Base-by-base conservation (phyloP, 2,797 vertebrate species). In the Lutjanus campechanus region DNA sequence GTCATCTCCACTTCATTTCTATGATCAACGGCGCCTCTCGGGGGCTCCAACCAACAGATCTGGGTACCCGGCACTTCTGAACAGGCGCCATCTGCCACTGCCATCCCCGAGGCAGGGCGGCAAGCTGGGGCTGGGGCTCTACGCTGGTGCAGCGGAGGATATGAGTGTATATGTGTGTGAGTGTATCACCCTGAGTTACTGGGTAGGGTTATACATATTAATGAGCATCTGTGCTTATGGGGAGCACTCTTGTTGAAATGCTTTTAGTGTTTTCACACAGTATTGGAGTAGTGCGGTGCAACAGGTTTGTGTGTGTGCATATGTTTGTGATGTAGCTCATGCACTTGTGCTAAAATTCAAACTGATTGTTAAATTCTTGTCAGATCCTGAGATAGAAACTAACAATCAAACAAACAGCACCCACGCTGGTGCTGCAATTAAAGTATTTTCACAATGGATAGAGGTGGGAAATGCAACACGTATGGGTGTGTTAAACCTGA, bases 1-100 rank as follows among this genome's bases (percentile, higher is more conserved):
- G 85, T 85, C 86, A 88, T 88, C 87, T 84, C 69, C 85, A 86
- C 88, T 91, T 89, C 83, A 87, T 93, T 91, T 89, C 84, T 73
- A 82, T 91, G 90, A 93, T 94, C 90, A 90, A 86, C 85, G 8
- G 69, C 5, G 72, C 82, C 86, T 90, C 89, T 78, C 20, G 71
- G 85, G 29, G 87, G 88, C 51, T 75, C 81, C 67, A 50, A 88
- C 68, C 73, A 73, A 68, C 86, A 85, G 85, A 92, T 90, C 81
- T 88, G 81, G 85, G 76, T 85, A 82, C 78, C 85, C 73, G 3
- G 73, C 75, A 59, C 75, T 85, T 91, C 88, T 86, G 80, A 92
- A 82, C 83, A 82, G 86, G 71, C 67, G 56, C 86, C 93, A 94
- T 93, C 92, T 93, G 93, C 85, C 59, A n/a, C 76, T 78, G 85